These are phyloP conservation scores for Anastatus disparis DNA, from an alignment of 1,140 invertebrate genomes.

Conservation along the genomic window DNA sequence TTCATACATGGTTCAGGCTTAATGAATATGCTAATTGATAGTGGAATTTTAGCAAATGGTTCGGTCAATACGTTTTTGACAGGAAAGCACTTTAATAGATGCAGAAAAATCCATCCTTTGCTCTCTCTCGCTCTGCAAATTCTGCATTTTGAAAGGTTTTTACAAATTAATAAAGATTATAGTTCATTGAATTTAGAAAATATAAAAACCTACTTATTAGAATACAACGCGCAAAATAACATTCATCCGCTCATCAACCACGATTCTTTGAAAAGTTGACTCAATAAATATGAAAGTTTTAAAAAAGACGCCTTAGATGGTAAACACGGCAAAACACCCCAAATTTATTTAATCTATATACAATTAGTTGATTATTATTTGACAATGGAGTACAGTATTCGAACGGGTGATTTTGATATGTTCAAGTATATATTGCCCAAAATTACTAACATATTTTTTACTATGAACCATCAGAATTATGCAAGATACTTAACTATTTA, in stretches of 20 bases:
- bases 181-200: neutral
- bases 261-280: neutral
- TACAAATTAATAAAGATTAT: too few species aligned
- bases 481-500: too few species aligned
- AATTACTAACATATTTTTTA: neutral
- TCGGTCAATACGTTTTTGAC: constrained; percentile 52
- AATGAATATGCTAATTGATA: constrained; percentile 57
- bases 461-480: too few species aligned
- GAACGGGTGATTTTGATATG: neutral
- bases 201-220: neutral
- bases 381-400: neutral
- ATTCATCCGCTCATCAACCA: neutral
- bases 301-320: too few species aligned
- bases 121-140: too few species aligned
- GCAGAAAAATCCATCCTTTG: too few species aligned
- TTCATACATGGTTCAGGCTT: constrained; percentile 62
- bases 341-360: neutral
- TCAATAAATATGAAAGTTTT: too few species aligned
- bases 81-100: too few species aligned
- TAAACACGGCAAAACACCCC: neutral
- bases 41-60: constrained; percentile 50
- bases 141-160: too few species aligned
- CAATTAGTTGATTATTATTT: neutral
- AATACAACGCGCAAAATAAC: neutral
- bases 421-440: neutral